A percentile compares a stretch with the other conserved stretches of the same genome.
Evolutionary conservation across 2,113 vertebrate species (phyloP).

Genomic region (Mobula hypostoma): DNA sequence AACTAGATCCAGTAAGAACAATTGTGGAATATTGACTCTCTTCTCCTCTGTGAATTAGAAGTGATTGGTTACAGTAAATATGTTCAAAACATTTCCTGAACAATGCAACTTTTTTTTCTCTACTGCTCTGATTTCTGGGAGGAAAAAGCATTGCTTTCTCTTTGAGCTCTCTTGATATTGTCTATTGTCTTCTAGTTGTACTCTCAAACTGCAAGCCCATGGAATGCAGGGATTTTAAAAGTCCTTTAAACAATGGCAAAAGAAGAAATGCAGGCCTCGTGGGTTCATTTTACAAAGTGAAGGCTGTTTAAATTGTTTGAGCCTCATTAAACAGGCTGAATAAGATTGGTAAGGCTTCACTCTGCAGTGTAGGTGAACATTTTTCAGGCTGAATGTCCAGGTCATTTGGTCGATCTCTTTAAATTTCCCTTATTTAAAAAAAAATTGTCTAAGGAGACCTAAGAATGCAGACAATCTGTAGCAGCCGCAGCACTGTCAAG

Average conservation of each 20-base stretch:
- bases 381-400: slow-evolving; percentile 29
- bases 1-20: not conserved
- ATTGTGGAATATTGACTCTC: not conserved
- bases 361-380: slow-evolving; percentile 39
- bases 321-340: slow-evolving; percentile 40
- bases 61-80: not conserved
- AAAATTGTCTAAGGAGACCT: slow-evolving; percentile 25
- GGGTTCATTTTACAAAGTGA: not conserved
- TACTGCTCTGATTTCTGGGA: not conserved
- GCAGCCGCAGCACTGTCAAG: slow-evolving; percentile 8
- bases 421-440: slow-evolving; percentile 36
- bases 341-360: slow-evolving; percentile 31
- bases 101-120: not conserved
- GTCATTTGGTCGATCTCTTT: slow-evolving; percentile 32
- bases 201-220: slow-evolving; percentile 36
- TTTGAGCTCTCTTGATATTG: not conserved
- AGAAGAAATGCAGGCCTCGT: not conserved
- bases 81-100: not conserved
- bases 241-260: slow-evolving; percentile 27
- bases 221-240: slow-evolving; percentile 41
- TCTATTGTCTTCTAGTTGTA: slow-evolving; percentile 13
- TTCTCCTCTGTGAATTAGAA: not conserved
- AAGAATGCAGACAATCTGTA: slow-evolving; percentile 39
- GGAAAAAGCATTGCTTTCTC: not conserved
- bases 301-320: slow-evolving; percentile 35